Evolutionary conservation across 2,113 vertebrate genomes (phyloP), one percentile per base, ranked within the genome.

Genomic region (Neoarius graeffei): DNA sequence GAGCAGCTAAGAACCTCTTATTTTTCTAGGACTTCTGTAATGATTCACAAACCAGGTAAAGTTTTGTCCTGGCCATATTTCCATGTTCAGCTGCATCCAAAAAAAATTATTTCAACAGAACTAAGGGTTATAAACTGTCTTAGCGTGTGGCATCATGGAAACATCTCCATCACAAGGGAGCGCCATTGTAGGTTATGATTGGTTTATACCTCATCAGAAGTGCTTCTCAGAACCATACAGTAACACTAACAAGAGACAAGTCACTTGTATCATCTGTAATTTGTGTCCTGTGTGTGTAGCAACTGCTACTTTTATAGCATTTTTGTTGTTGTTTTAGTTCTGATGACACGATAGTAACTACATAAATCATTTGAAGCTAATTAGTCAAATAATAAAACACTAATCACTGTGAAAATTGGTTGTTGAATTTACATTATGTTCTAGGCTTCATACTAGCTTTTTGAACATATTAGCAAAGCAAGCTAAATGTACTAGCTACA

Each of bases 1-100:
- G 79, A 25, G 23, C 76, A 74, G 8, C 35, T 85, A 81, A 89
- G 66, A 74, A 83, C 17, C 25, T 52, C 62, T 76, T 77, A 67
- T 67, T 86, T 69, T 42, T 73, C 59, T 62, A 15, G 79, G 7
- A 50, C 59, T n/a, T 84, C n/a, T 82, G 60, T 17, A 62, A 67
- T 84, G 83, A 81, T 27, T 62, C 62, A 87, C 71, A 71, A 64
- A 81, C 59, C 59, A 60, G 35, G 85, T 57, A 20, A 87, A 81
- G 59, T 35, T 30, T 35, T 60, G 42, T 50, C 59, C 30, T 60
- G 42, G 30, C 59, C 30, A 13, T 79, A 23, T 83, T 20, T 86
- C 42, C 42, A 84, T 56, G n/a, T 35, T 86, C 54, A 7, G 76
- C 69, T 19, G 27, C 27, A n/a, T 83, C 17, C 69, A 79, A 76